A percentile compares a stretch with the other conserved stretches of the same genome.
phyloP scores from a whole-genome alignment of 2,113 vertebrate species.

The Coptodon rendalli region DNA sequence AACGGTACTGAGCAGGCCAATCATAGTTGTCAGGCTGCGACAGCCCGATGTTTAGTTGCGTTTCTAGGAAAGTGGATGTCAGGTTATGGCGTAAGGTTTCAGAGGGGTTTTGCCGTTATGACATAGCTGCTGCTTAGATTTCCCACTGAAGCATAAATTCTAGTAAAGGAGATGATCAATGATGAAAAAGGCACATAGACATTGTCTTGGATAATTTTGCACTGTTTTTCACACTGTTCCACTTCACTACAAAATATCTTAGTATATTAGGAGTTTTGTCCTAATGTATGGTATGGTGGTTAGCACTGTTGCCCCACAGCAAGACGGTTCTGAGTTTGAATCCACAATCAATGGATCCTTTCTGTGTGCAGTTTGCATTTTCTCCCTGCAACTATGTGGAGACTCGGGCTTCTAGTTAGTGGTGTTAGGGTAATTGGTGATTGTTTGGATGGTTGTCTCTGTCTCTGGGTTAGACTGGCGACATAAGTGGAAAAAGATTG shows the following conservation, averaged over 20 bases:
- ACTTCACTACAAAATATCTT: background rate
- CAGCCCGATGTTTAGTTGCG: background rate
- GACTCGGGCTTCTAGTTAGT: background rate
- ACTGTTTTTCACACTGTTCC: background rate
- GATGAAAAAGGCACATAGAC: background rate
- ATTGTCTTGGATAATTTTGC: background rate
- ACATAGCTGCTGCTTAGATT: background rate
- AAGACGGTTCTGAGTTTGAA: background rate
- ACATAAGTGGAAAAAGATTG: background rate
- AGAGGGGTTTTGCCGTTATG: accelerated
- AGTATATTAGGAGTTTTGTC: background rate
- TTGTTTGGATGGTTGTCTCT: background rate
- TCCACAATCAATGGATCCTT: background rate
- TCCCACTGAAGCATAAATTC: background rate
- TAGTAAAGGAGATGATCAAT: background rate
- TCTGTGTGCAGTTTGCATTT: background rate
- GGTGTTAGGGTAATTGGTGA: background rate
- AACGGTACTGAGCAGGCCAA: accelerated
- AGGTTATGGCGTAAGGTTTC: background rate
- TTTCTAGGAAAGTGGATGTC: background rate
- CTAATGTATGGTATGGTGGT: background rate
- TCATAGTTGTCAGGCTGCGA: background rate
- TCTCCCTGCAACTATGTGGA: background rate
- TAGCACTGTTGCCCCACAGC: background rate
- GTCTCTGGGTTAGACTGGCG: background rate